These are phyloP conservation scores for Styela plicata DNA, from an alignment of 23 tunicate species.

Conservation along the genomic window DNA sequence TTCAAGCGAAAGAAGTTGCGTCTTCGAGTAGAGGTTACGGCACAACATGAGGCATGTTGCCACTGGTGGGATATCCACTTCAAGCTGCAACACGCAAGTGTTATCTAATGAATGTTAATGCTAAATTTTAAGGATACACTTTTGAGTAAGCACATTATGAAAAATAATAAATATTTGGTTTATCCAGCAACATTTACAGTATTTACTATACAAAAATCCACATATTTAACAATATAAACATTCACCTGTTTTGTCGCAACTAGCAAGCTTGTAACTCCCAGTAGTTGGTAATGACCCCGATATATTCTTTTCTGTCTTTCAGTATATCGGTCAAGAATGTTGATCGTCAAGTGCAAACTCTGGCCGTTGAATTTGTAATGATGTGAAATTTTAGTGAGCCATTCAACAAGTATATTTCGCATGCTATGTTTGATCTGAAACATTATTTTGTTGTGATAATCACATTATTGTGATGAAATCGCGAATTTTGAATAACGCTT, in stretches of 20 bases:
- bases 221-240: too few relatives aligned
- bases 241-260: constrained; percentile 28
- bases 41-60: constrained; percentile 28
- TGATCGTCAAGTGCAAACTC: constrained; percentile 17
- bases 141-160: too few relatives aligned
- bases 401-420: constrained; percentile 21
- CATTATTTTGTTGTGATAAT: neutral
- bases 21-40: constrained; percentile 13
- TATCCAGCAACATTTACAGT: too few relatives aligned
- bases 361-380: constrained; percentile 21
- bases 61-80: constrained; percentile 21
- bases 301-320: constrained; percentile 22
- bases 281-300: constrained; percentile 13
- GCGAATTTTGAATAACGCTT: neutral
- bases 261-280: constrained; percentile 21
- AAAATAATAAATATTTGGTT: too few relatives aligned
- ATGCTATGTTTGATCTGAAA: neutral
- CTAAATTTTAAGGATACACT: too few relatives aligned
- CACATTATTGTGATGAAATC: neutral
- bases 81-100: constrained; percentile 23
- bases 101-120: too few relatives aligned
- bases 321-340: constrained; percentile 26
- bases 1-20: constrained; percentile 21
- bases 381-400: constrained; percentile 14
- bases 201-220: too few relatives aligned